Evolutionary conservation across 2,113 vertebrate genomes (phyloP), one percentile per base, ranked within the genome.

Genomic region (Festucalex cinctus): DNA sequence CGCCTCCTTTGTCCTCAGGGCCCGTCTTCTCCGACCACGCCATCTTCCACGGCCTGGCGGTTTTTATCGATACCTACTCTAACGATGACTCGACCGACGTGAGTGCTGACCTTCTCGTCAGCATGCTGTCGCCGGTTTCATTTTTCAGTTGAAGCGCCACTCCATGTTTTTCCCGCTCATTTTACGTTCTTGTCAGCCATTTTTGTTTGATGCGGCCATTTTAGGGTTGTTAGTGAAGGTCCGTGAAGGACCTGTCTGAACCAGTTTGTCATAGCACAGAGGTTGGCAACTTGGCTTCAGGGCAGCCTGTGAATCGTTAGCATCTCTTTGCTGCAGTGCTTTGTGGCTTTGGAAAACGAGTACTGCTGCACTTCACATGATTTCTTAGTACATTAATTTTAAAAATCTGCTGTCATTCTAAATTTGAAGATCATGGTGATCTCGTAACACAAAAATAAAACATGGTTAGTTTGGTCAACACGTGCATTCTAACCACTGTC

Each of bases 1-100:
- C 74, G 3, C 80, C 83, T 77, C 79, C 76, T 78, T 72, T 87
- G 78, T 85, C 90, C 61, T 56, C 88, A 98, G 97, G 97, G 65
- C 93, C 95, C 65, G 94, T 96, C 63, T 98, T 96, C 92, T 96
- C 95, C 91, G 96, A 94, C 93, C 96, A 93, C 88, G 95, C 94
- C 81, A 91, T 94, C 65, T 99, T 98, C 83, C 94, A 96, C 0
- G 97, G 97, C 26, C 89, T 99, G 90, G 96, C 95, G 20, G 90
- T 98, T 69, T 98, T 98, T 90, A 88, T 99, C 88, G 96, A 99
- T 86, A 98, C 97, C 0, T 99, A 98, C 66, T 95, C 95, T 85
- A 99, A 99, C 1, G 95, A 98, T 74, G 96, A 98, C 69, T 91
- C 93, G 0, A 93, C 94, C 0, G 96, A 98, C 89, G 97, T 99